Conservation (phyloP, 2,113 vertebrate genomes). For the Toxostoma redivivum region DNA sequence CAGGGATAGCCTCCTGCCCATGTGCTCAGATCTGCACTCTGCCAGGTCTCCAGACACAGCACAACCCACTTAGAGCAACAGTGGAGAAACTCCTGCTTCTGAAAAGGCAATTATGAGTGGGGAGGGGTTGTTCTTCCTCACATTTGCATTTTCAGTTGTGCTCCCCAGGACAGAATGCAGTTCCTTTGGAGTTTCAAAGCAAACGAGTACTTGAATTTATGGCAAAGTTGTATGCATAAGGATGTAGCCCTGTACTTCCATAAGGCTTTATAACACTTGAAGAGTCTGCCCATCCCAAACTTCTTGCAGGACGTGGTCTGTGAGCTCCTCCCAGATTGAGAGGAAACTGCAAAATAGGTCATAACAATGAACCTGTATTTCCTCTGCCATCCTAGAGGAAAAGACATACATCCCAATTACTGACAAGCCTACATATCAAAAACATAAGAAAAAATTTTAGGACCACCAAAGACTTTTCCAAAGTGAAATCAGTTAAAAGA, state of each 20-base stretch:
- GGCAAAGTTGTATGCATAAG: neutral
- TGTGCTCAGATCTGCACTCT: neutral
- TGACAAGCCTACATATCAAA: neutral
- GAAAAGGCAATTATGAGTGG: neutral
- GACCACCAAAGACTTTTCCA: neutral
- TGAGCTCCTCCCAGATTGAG: neutral
- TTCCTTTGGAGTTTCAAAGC: neutral
- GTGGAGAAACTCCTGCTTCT: neutral
- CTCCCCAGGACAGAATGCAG: neutral
- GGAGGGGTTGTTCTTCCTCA: neutral
- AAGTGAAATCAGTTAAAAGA: slow-evolving; percentile 24
- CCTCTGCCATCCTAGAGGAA: neutral
- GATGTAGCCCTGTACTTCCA: neutral
- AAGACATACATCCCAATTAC: neutral
- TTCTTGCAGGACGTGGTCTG: neutral
- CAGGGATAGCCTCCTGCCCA: neutral
- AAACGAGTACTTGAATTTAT: neutral
- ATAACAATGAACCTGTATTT: neutral
- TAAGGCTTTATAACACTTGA: neutral
- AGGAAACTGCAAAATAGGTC: neutral
- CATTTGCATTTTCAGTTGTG: neutral
- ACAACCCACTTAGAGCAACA: rapidly evolving
- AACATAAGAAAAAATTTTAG: neutral
- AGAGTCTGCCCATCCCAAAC: neutral
- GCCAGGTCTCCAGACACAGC: neutral